Evolutionary conservation across 2,797 vertebrate genomes (phyloP), one percentile per base, ranked within the genome.

Genomic region (Anguilla megastoma): DNA sequence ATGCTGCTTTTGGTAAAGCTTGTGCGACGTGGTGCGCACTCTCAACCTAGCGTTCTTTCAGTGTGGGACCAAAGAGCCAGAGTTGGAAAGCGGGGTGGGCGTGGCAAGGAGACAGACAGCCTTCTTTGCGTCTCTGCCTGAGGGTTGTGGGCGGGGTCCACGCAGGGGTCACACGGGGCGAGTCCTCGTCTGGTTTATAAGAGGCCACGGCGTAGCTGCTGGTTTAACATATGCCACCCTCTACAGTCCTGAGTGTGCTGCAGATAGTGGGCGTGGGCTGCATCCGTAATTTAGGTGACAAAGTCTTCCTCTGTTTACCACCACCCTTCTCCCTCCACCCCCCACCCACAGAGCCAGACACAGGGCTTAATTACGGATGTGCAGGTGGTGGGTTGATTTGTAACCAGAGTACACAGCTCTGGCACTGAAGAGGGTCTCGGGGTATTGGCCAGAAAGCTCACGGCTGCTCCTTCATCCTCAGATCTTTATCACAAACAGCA

Each of bases 271-370:
- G 45, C 10, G 63, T 50, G 24, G 56, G 41, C 14, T 48, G 41
- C 80, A 87, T 87, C 58, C 87, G 56, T 87, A 87, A 87, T 87
- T 83, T 63, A 84, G 87, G 41, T 18, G 45, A 69, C 60, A 71
- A 52, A 74, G 9, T 50, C 21, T 50, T n/a, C 36, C 30, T 66
- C 56, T 85, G 56, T 60, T 60, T 63, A 52, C 7, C 80, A 50
- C 80, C 7, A 24, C 30, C 74, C 14, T 12, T 12, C 74, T 50
- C 33, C 8, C 63, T n/a, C 50, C 2, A 2, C 66, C 69, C 8
- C 48, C 85, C 48, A 0, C 12, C 27, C 21, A 30, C 66, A 14
- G n/a, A 14, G 48, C 30, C 45, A 48, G n/a, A 41, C 27, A 24
- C 54, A 30, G 80, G 82, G 24, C n/a, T 74, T 56, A 83, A 27